phyloP scores from a whole-genome alignment of 2,797 vertebrate genomes.

The Lacerta viridis region DNA sequence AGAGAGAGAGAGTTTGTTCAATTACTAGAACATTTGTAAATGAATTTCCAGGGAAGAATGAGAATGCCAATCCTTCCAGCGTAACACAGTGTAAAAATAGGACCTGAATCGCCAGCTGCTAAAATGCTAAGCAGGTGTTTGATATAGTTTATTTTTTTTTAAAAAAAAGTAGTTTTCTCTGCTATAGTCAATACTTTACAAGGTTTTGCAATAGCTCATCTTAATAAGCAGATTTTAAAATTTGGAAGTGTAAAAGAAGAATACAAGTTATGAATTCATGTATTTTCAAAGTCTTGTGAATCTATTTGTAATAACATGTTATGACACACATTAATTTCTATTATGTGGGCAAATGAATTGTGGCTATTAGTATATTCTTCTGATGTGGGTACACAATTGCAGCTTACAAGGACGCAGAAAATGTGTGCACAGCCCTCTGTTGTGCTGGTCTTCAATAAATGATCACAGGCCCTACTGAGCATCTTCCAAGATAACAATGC shows the following conservation, averaged over 20 bases:
- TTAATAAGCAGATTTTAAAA: background rate
- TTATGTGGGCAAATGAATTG: background rate
- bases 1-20: no score
- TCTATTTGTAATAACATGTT: no score
- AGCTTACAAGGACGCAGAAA: background rate
- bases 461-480: no score
- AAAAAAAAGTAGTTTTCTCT: background rate
- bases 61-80: background rate
- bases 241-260: background rate
- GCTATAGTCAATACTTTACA: background rate
- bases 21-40: background rate
- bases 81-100: background rate
- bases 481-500: no score
- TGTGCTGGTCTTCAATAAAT: background rate
- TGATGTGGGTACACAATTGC: background rate
- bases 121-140: background rate
- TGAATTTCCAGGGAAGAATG: no score
- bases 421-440: background rate
- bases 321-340: background rate
- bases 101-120: background rate
- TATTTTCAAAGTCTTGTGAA: no score
- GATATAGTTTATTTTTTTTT: background rate
- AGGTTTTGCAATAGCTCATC: background rate
- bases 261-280: no score
- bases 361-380: no score